phyloP scores from a whole-genome alignment of 2,113 vertebrate genomes.

The Panthera leo region DNA sequence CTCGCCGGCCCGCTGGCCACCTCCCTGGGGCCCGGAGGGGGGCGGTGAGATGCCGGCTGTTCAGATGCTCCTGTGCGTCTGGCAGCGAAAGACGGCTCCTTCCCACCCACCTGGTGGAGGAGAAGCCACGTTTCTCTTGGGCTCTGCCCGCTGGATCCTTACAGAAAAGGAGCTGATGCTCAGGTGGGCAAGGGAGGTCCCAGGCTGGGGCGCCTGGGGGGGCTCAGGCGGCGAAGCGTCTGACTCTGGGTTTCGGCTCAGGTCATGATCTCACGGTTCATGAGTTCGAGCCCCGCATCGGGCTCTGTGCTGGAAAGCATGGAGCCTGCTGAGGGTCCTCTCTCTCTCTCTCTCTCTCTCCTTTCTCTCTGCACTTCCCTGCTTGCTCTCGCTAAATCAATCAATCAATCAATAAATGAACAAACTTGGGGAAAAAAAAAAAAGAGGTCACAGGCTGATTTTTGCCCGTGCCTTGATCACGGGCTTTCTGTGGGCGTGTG shows the following conservation, averaged over 20 bases:
- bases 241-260: no score
- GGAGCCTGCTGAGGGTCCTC: no score
- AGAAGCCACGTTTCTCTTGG: neutral
- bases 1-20: rapidly evolving
- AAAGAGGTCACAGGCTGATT: neutral
- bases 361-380: no score
- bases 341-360: no score
- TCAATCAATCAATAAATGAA: no score
- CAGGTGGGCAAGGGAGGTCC: neutral
- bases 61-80: neutral
- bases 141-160: neutral
- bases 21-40: neutral
- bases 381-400: no score
- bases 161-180: rapidly evolving
- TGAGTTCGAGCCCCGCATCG: no score
- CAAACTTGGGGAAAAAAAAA: no score
- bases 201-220: neutral
- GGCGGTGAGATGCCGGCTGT: neutral
- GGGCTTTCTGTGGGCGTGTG: rapidly evolving
- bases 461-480: neutral
- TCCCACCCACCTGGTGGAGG: rapidly evolving
- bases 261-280: no score
- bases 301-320: no score
- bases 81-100: rapidly evolving
- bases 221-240: no score